These are phyloP conservation scores for Pterois miles DNA, from an alignment of 2,797 vertebrate species.

Conservation along the genomic window DNA sequence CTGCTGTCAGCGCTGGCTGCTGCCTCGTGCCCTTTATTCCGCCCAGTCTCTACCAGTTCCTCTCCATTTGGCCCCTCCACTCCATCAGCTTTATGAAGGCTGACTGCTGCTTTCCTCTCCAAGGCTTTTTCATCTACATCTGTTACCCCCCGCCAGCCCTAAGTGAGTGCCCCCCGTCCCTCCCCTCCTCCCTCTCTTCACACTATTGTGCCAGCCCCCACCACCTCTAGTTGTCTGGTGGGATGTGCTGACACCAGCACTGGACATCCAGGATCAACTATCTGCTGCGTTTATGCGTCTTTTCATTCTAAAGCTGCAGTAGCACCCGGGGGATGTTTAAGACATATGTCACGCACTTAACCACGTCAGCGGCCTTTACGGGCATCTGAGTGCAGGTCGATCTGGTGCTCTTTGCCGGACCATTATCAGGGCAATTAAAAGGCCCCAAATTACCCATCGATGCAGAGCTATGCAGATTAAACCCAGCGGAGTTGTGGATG, in stretches of 20 bases:
- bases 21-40: constrained; percentile 47
- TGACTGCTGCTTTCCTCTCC: constrained; percentile 72
- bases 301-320: constrained; percentile 50
- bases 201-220: constrained; percentile 68
- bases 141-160: constrained; percentile 62
- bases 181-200: constrained; percentile 55
- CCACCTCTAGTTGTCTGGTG: constrained; percentile 43
- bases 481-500: constrained; percentile 53
- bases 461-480: constrained; percentile 58
- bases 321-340: constrained; percentile 65
- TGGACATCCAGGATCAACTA: constrained; percentile 56
- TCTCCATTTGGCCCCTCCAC: constrained; percentile 79
- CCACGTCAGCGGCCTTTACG: constrained; percentile 36
- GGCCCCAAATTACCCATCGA: constrained; percentile 44
- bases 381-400: constrained; percentile 60
- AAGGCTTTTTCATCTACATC: constrained; percentile 75
- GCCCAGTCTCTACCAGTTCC: constrained; percentile 77
- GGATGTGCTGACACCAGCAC: constrained; percentile 61
- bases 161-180: constrained; percentile 41
- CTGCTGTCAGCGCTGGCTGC: constrained; percentile 4
- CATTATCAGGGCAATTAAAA: constrained; percentile 78
- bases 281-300: constrained; percentile 58
- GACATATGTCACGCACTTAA: constrained; percentile 65
- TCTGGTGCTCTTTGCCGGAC: constrained; percentile 69
- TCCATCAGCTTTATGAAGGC: constrained; percentile 78